Base-by-base conservation (phyloP, 53 echinoderm and acorn worm species). In the Luidia sarsii region DNA sequence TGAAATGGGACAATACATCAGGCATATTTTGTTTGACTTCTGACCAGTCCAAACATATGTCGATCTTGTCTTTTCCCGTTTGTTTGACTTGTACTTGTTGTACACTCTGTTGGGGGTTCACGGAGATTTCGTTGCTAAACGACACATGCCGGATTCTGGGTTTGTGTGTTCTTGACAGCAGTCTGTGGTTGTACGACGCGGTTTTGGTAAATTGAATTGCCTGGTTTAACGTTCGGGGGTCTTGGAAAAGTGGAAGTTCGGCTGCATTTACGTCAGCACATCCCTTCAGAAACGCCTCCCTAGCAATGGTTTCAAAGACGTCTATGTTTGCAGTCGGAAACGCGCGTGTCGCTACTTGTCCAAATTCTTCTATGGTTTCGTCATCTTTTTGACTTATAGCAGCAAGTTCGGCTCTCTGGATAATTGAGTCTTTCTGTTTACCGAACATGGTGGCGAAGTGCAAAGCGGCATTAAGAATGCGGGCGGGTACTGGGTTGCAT, bases 141-240 rank as follows among this genome's bases (percentile, higher is more conserved):
- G 48, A 48, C 45, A 28, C 25, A 11, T 68, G 46, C 30, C 69
- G 14, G 5, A 68, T 9, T 6, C 20, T 13, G 1, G 50, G 4
- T 13, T 50, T 68, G 1, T 50, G 0, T 2, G 49, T 50, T n/a
- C 67, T 9, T 0, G 67, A 13, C 1, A 67, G 3, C 0, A 67
- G 3, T 45, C 11, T 68, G 3, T 49, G 48, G 20, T 68, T 68
- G 6, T 68, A 50, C 0, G 30, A 15, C 2, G 69, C 69, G 0
- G 69, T 68, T 68, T 48, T 48, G 0, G 69, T 68, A 3, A 4
- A 68, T 23, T 68, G 69, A 3, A 68, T 6, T 31, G 69, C 69
- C n/a, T 68, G 48, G 33, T 48, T 50, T 11, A 68, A 19, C 0
- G 69, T 68, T 30, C 49, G 15, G 0, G 69, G 69, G 25, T 49